A percentile compares a stretch with the other conserved stretches of the same genome.
These are phyloP conservation scores for Salmo trutta DNA, from an alignment of 2,797 vertebrate species.

Conservation along the genomic window DNA sequence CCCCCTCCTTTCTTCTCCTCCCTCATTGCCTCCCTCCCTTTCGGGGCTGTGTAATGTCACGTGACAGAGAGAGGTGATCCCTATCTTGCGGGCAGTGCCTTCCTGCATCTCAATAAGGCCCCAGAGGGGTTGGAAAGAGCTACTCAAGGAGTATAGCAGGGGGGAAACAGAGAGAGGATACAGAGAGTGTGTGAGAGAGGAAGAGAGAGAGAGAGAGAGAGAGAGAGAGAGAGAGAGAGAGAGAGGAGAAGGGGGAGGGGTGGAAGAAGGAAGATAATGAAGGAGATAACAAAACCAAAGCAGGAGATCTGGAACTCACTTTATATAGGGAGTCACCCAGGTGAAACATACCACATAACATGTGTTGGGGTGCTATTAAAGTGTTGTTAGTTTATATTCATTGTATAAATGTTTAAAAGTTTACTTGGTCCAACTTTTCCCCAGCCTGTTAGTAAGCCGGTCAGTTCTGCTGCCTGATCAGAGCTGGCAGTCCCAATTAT, in stretches of 20 bases:
- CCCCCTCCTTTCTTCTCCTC: too few species aligned
- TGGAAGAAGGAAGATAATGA: not conserved
- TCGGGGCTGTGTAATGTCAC: conserved; percentile 18
- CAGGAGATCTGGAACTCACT: too few species aligned
- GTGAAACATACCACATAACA: too few species aligned
- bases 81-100: conserved; percentile 34
- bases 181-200: too few species aligned
- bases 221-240: too few species aligned
- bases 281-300: too few species aligned
- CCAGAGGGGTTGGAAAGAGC: not conserved
- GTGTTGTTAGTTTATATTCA: conserved; percentile 31
- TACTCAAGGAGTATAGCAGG: conserved; percentile 14
- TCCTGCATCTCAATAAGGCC: not conserved
- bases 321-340: too few species aligned
- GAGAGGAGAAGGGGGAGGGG: too few species aligned
- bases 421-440: conserved; percentile 47
- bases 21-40: not conserved
- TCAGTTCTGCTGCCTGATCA: conserved; percentile 1
- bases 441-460: conserved; percentile 34
- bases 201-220: too few species aligned
- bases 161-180: not conserved
- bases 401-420: conserved; percentile 48
- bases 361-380: conserved; percentile 17
- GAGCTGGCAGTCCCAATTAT: conserved; percentile 63
- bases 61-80: conserved; percentile 46